phyloP scores from a whole-genome alignment of 2,113 vertebrate genomes.

The Hystrix brachyura region DNA sequence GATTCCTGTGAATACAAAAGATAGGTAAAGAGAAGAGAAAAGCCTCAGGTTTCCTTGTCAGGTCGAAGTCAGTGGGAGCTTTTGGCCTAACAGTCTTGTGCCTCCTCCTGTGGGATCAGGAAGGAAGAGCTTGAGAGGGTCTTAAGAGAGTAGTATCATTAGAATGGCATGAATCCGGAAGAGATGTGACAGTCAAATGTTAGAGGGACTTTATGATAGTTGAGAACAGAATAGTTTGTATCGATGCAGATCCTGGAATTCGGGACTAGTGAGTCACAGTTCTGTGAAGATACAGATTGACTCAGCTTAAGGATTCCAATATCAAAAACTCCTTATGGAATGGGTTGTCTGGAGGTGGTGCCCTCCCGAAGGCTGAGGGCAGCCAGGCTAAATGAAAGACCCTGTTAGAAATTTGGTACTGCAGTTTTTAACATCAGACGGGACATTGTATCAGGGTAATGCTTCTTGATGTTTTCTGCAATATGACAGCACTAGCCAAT shows the following conservation, averaged over 20 bases:
- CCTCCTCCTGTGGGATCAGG: neutral
- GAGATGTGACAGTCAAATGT: neutral
- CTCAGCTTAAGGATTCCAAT: neutral
- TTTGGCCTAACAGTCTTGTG: neutral
- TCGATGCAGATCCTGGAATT: neutral
- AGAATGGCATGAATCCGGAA: slow-evolving; percentile 13
- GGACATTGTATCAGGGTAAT: neutral
- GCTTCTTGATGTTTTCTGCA: slow-evolving; percentile 34
- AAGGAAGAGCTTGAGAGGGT: neutral
- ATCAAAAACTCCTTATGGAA: neutral
- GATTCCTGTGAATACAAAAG: neutral
- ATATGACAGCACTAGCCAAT: neutral
- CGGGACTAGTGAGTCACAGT: neutral
- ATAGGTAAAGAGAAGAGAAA: neutral
- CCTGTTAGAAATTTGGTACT: neutral
- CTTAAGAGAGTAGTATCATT: neutral
- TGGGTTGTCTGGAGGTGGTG: neutral
- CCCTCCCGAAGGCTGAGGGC: neutral
- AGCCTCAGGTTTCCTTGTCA: neutral
- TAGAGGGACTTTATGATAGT: neutral
- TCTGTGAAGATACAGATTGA: neutral
- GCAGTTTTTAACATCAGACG: neutral
- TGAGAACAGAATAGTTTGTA: slow-evolving; percentile 14
- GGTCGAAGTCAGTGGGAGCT: neutral
- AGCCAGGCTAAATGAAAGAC: neutral